phyloP scores from a whole-genome alignment of 2,888 invertebrate genomes.

The Odontocolon sp. region DNA sequence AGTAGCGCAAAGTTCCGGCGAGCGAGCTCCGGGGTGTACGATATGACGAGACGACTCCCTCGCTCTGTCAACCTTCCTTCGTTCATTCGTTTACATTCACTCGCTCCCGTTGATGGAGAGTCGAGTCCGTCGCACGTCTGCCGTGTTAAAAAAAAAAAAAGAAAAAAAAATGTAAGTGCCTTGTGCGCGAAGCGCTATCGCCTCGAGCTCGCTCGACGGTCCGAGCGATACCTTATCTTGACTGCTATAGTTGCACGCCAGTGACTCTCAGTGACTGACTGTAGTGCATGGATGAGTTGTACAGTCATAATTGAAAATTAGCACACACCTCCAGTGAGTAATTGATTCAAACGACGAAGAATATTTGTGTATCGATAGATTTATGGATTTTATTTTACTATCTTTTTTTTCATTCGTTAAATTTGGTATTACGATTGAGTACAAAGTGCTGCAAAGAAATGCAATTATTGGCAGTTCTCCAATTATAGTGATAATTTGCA shows the following conservation, averaged over 20 bases:
- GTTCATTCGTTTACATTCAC: constrained; percentile 25
- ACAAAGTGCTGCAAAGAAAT: too few species aligned
- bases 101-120: constrained; percentile 16
- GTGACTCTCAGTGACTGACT: constrained; percentile 73
- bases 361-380: too few species aligned
- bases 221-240: constrained; percentile 78
- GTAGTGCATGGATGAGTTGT: constrained; percentile 9
- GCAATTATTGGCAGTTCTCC: too few species aligned
- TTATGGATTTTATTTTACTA: too few species aligned
- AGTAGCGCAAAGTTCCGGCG: constrained; percentile 32
- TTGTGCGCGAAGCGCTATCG: constrained; percentile 74
- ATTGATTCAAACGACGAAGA: too few species aligned
- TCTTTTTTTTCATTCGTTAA: too few species aligned
- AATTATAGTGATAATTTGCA: too few species aligned
- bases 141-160: constrained; percentile 33
- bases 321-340: too few species aligned
- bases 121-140: constrained; percentile 29
- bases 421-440: too few species aligned
- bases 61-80: constrained; percentile 9
- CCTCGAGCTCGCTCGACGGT: constrained; percentile 60
- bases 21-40: constrained; percentile 28
- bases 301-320: too few species aligned
- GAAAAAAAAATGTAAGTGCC: constrained; percentile 54
- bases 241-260: constrained; percentile 76
- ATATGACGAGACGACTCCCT: constrained; percentile 36